Conservation (phyloP, 2,113 vertebrate species). For the Actinemys pallida region DNA sequence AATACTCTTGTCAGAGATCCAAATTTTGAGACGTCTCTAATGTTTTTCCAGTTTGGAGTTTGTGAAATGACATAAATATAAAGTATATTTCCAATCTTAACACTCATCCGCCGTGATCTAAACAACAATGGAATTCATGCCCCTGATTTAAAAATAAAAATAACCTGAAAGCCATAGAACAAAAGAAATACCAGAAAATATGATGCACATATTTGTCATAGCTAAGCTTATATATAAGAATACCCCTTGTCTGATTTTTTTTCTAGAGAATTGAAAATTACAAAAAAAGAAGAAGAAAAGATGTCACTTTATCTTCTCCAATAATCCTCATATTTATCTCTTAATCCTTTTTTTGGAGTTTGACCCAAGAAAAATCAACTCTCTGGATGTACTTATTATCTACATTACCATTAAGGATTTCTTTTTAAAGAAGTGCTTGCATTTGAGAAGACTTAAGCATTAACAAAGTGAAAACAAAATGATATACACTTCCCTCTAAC, state of each 20-base stretch:
- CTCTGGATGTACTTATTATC: background rate
- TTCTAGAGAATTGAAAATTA: constrained; percentile 1
- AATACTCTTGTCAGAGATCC: constrained; percentile 7
- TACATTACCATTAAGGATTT: background rate
- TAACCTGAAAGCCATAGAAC: constrained; percentile 31
- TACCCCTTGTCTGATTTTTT: constrained; percentile 24
- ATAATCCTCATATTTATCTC: constrained; percentile 29
- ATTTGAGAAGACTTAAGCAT: background rate
- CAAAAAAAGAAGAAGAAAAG: background rate
- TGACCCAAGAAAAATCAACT: background rate
- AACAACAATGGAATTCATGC: constrained; percentile 35
- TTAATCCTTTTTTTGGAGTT: constrained; percentile 4
- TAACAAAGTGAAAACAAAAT: background rate
- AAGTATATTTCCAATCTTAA: constrained; percentile 14
- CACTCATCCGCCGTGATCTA: background rate
- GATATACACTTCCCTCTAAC: background rate
- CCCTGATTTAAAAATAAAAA: constrained; percentile 16
- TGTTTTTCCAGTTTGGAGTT: constrained; percentile 50
- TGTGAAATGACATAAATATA: background rate
- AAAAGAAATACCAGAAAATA: constrained; percentile 27
- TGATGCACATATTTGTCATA: constrained; percentile 10
- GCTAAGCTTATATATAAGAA: constrained; percentile 12
- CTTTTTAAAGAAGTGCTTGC: constrained; percentile 27
- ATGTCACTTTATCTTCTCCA: background rate
- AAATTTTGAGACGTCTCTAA: constrained; percentile 26